Percentiles rank a stretch among this genome's conserved stretches.
Evolutionary conservation across 2,797 vertebrate genomes (phyloP).

Genomic region (Karalla daura): DNA sequence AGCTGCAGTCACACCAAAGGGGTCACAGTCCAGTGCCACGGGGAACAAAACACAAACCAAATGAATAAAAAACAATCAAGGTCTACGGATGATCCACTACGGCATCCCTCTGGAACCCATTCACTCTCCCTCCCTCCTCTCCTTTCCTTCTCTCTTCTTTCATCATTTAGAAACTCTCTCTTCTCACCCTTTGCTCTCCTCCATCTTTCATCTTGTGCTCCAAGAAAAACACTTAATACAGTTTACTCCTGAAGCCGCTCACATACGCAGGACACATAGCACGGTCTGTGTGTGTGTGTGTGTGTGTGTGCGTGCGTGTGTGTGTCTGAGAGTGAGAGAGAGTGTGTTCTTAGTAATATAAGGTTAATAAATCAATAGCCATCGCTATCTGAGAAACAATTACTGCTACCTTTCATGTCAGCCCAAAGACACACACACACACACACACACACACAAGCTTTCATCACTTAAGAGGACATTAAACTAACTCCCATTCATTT

Average conservation of each 20-base stretch:
- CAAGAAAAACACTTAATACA: conserved; percentile 28
- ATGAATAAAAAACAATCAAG: neutral
- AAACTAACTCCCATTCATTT: too few species aligned
- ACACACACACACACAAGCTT: neutral
- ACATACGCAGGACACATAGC: conserved; percentile 24
- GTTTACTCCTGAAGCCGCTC: conserved; percentile 27
- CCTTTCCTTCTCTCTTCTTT: neutral
- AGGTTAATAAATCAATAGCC: too few species aligned
- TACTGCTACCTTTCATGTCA: conserved; percentile 63
- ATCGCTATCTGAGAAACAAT: too few species aligned
- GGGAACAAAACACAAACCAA: neutral
- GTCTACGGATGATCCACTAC: neutral
- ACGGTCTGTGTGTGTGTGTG: conserved; percentile 8
- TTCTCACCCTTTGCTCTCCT: conserved; percentile 16
- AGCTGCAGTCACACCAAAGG: neutral
- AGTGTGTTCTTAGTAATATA: too few species aligned
- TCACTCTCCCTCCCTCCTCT: too few species aligned
- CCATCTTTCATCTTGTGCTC: conserved; percentile 37
- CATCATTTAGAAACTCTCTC: conserved; percentile 34
- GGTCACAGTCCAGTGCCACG: neutral
- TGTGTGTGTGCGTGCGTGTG: conserved; percentile 15
- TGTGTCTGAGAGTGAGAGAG: conserved; percentile 1
- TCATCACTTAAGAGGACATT: too few species aligned
- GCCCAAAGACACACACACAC: conserved; percentile 26
- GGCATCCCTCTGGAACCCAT: neutral